These are phyloP conservation scores for Bufo bufo DNA, from an alignment of 2,113 vertebrate genomes.

Conservation along the genomic window DNA sequence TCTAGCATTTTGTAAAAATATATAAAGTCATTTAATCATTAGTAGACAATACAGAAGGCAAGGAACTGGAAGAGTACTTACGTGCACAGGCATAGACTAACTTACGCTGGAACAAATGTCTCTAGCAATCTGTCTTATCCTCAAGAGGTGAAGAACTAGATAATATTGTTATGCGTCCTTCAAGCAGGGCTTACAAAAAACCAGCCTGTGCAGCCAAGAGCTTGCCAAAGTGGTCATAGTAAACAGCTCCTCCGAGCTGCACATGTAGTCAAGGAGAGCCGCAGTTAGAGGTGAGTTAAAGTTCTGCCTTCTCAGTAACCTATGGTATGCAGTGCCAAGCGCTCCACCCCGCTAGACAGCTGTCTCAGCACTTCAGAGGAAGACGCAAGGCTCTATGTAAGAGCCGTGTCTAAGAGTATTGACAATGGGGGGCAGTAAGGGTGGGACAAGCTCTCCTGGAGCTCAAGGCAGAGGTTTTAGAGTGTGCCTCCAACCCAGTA, in stretches of 20 bases:
- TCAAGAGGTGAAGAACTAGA: neutral
- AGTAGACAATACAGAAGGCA: neutral
- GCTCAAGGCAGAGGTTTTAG: neutral
- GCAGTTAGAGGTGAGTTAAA: conserved; percentile 32
- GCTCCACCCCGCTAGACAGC: conserved; percentile 40
- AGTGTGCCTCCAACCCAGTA: neutral
- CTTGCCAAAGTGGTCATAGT: conserved; percentile 5
- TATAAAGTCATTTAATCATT: neutral
- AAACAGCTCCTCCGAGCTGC: conserved; percentile 9
- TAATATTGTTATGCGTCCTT: neutral
- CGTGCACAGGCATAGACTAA: neutral
- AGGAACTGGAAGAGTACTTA: neutral
- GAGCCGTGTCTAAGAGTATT: neutral
- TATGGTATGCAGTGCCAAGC: neutral
- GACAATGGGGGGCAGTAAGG: neutral
- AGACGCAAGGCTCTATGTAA: neutral
- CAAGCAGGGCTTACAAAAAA: neutral
- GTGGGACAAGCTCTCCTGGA: neutral
- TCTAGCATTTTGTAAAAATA: neutral
- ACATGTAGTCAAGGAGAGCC: conserved; percentile 46
- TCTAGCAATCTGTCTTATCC: neutral
- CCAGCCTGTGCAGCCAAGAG: conserved; percentile 15
- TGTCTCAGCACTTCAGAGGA: neutral
- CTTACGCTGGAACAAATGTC: neutral
- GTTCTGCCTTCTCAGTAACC: conserved; percentile 31